A percentile compares a stretch with the other conserved stretches of the same genome.
phyloP scores from a whole-genome alignment of 64 coral and sea anemone species.

The Dendrophyllia cribrosa region DNA sequence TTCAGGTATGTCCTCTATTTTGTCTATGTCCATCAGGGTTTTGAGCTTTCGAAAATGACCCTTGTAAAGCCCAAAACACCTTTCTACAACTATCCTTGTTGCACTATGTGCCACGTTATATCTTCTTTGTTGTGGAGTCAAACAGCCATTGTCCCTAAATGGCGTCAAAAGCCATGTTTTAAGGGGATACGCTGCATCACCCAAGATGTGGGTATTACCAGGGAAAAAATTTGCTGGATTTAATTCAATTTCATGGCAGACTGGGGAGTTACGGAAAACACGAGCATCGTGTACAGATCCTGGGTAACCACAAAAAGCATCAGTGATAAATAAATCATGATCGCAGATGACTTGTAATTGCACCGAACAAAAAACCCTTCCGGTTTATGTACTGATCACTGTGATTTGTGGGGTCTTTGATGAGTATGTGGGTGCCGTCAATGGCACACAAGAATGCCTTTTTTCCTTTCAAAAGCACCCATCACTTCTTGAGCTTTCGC shows the following conservation, averaged over 20 bases:
- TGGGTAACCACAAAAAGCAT: slow-evolving; percentile 52
- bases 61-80: not conserved
- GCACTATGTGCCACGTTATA: not conserved
- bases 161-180: too few relatives aligned
- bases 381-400: too few relatives aligned
- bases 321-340: slow-evolving; percentile 28
- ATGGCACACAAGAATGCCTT: slow-evolving; percentile 4
- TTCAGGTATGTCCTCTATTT: slow-evolving; percentile 7
- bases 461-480: slow-evolving; percentile 21
- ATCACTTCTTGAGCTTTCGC: not conserved
- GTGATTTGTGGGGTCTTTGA: too few relatives aligned
- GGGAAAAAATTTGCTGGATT: slow-evolving; percentile 28
- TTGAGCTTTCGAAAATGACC: slow-evolving; percentile 1
- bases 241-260: slow-evolving; percentile 23
- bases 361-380: too few relatives aligned
- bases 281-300: slow-evolving; percentile 41
- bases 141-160: too few relatives aligned
- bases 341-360: not conserved
- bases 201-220: too few relatives aligned
- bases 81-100: slow-evolving; percentile 21
- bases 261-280: slow-evolving; percentile 26
- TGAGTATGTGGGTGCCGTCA: too few relatives aligned
- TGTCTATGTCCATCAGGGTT: not conserved
- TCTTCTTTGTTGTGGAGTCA: not conserved
- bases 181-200: too few relatives aligned